Conservation (phyloP, 1,140 invertebrate species). For the Acyrthosiphon pisum region DNA sequence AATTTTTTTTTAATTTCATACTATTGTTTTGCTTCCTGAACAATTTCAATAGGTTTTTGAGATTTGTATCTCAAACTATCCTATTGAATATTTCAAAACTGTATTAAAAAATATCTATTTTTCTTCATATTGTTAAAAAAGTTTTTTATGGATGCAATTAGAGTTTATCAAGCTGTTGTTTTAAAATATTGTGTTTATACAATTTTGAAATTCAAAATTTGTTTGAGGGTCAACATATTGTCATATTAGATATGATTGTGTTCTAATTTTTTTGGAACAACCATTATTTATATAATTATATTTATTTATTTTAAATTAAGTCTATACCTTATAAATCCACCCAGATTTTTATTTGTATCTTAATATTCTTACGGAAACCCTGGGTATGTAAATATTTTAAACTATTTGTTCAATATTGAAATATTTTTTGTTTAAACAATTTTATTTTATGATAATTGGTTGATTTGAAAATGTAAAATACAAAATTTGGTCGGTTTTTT, state of each 20-base stretch:
- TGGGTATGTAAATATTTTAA: too few species aligned
- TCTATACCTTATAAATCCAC: background rate
- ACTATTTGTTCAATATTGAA: background rate
- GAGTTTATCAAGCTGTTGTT: background rate
- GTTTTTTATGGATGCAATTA: background rate
- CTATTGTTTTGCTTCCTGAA: background rate
- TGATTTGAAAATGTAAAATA: background rate
- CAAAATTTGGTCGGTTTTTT: background rate
- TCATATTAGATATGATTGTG: background rate
- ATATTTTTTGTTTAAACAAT: too few species aligned
- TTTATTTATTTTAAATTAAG: background rate
- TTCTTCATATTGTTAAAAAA: background rate
- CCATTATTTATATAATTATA: background rate
- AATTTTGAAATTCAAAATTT: background rate
- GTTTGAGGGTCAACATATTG: background rate
- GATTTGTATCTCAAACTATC: background rate
- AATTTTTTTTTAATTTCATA: too few species aligned
- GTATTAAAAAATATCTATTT: background rate
- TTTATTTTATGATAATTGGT: too few species aligned
- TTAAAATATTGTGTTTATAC: background rate
- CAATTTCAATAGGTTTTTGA: background rate
- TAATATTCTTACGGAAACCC: background rate
- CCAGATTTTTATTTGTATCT: background rate
- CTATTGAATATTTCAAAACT: background rate
- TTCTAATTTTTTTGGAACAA: background rate